Base-by-base conservation (phyloP, 2,113 vertebrate species). In the Scatophagus argus region DNA sequence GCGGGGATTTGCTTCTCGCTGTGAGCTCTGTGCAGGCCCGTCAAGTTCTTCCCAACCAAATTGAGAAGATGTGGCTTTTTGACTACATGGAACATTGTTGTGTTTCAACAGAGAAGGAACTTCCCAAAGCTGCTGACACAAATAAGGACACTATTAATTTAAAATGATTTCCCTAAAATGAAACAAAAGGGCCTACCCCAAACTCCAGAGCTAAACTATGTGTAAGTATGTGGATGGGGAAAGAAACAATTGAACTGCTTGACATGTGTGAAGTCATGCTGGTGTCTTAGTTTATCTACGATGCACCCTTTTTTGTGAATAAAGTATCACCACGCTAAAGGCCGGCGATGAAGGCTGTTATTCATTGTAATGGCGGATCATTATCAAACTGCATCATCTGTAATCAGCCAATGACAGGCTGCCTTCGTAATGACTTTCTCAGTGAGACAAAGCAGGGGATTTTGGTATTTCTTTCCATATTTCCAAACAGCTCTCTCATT, bases 381-480 rank as follows among this genome's bases (percentile, higher is more conserved):
- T 67, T 74, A 73, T 67, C 74, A n/a, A 19, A 29, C 43, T 31
- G 27, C 54, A 62, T 77, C 46, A 72, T 77, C 52, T 72, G 38
- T 44, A 70, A 39, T 21, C 47, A 47, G 38, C 55, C 61, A 66
- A 54, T 47, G 44, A 61, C 31, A 54, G 21, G 36, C 63, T 43
- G 69, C 56, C 39, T 62, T 41, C 17, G 6, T 52, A 52, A 79
- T 51, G 41, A 32, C 29, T 66, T 60, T 49, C 54, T 63, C 34
- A 51, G 19, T 41, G 51, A 74, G 58, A 74, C 23, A 77, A 75
- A 79, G 64, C 13, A 38, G 6, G 12, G 0, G 2, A 39, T 62
- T 74, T 61, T 8, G 43, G 21, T 43, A 55, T 76, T 74, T 13
- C 21, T 34, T 25, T 55, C 36, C 14, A 41, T 56, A 56, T 56